A percentile compares a stretch with the other conserved stretches of the same genome.
phyloP scores from a whole-genome alignment of 1,140 invertebrate species.

The Calosoma granatense region DNA sequence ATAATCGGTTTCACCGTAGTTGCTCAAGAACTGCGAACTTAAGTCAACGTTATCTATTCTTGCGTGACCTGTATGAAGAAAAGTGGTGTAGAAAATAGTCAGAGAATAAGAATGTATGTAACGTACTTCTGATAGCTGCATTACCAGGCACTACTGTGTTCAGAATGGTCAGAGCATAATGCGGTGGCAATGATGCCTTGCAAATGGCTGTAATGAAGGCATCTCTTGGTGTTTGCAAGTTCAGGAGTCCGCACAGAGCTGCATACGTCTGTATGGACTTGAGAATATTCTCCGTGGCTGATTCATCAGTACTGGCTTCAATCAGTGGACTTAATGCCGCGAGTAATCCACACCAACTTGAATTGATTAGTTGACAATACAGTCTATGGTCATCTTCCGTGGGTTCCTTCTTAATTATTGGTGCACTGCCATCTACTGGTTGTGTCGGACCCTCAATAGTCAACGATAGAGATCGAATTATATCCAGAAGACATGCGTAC shows the following conservation, averaged over 20 bases:
- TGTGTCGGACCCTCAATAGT: slow-evolving; percentile 49
- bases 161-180: slow-evolving; percentile 85
- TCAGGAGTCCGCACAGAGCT: slow-evolving; percentile 64
- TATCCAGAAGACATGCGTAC: slow-evolving; percentile 83
- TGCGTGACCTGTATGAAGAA: slow-evolving; percentile 27
- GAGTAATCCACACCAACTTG: slow-evolving; percentile 89
- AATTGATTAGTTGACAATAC: slow-evolving; percentile 75
- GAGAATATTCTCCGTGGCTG: slow-evolving; percentile 76
- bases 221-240: slow-evolving; percentile 67
- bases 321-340: slow-evolving; percentile 84
- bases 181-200: slow-evolving; percentile 87
- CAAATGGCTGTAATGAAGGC: slow-evolving; percentile 91
- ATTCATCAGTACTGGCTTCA: slow-evolving; percentile 92
- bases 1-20: slow-evolving; percentile 50
- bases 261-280: slow-evolving; percentile 85
- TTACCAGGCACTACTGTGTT: slow-evolving; percentile 47
- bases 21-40: slow-evolving; percentile 40
- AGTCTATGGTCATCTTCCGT: slow-evolving; percentile 44
- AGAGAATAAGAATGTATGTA: slow-evolving; percentile 11
- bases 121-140: slow-evolving; percentile 33
- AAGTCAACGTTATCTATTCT: slow-evolving; percentile 38
- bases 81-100: slow-evolving; percentile 1
- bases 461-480: slow-evolving; percentile 68
- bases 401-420: slow-evolving; percentile 15
- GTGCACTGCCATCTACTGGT: slow-evolving; percentile 28